Conservation (phyloP, 2,113 vertebrate species). For the Lophotis ruficrista region DNA sequence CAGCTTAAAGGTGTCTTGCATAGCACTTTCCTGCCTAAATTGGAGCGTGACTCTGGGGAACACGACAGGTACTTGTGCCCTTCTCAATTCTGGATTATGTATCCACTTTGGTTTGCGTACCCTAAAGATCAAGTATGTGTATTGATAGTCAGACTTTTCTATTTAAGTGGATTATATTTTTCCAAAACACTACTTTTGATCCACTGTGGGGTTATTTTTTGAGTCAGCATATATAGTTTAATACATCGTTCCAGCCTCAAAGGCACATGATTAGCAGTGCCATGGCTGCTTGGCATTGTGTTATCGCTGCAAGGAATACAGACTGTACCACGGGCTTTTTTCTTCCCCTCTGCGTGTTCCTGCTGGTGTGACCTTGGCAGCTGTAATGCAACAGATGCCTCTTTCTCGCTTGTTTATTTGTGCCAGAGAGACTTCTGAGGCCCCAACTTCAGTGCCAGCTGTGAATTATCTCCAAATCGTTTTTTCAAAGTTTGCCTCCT, state of each 20-base stretch:
- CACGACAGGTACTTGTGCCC: neutral
- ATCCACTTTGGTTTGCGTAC: neutral
- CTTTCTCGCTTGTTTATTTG: slow-evolving; percentile 46
- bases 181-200: neutral
- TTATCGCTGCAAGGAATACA: neutral
- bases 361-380: slow-evolving; percentile 63
- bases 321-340: neutral
- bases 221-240: neutral
- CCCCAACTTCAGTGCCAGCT: slow-evolving; percentile 33
- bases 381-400: slow-evolving; percentile 38
- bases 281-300: neutral
- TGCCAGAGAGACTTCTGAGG: slow-evolving; percentile 25
- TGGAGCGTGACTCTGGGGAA: neutral
- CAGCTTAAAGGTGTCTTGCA: neutral
- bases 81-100: neutral
- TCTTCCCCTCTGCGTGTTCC: neutral
- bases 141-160: neutral
- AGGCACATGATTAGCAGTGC: neutral
- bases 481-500: slow-evolving; percentile 31
- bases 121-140: neutral
- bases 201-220: neutral
- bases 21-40: neutral
- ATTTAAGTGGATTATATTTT: neutral
- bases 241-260: neutral
- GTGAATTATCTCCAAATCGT: neutral